Conservation (phyloP, 2,797 vertebrate genomes). For the Balearica regulorum region DNA sequence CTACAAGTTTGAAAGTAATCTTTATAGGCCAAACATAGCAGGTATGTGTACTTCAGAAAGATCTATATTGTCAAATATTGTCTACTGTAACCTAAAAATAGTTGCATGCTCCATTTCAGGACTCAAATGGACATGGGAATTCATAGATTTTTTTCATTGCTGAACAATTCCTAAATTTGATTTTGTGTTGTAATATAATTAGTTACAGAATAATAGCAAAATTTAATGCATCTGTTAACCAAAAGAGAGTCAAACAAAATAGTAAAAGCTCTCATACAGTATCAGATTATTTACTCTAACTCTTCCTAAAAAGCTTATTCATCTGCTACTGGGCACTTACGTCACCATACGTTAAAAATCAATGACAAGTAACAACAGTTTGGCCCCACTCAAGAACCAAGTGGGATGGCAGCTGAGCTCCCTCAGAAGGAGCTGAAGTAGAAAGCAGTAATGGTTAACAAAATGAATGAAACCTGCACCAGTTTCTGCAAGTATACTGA, state of each 20-base stretch:
- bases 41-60: not conserved
- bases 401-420: not conserved
- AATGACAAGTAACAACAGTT: not conserved
- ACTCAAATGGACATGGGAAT: not conserved
- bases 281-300: not conserved
- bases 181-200: not conserved
- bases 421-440: not conserved
- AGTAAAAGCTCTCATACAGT: not conserved
- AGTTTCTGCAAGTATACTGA: not conserved
- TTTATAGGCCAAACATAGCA: not conserved
- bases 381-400: not conserved
- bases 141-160: not conserved
- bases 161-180: not conserved
- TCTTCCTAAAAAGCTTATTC: not conserved
- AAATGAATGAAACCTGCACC: not conserved
- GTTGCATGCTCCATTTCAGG: not conserved
- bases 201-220: not conserved
- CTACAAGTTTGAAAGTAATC: not conserved
- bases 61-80: not conserved
- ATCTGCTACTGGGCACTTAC: not conserved
- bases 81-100: not conserved
- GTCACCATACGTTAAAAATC: not conserved
- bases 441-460: constrained; percentile 24
- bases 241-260: not conserved
- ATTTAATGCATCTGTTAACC: not conserved